Evolutionary conservation across 2,797 vertebrate genomes (phyloP).

Genomic region (Champsocephalus esox): DNA sequence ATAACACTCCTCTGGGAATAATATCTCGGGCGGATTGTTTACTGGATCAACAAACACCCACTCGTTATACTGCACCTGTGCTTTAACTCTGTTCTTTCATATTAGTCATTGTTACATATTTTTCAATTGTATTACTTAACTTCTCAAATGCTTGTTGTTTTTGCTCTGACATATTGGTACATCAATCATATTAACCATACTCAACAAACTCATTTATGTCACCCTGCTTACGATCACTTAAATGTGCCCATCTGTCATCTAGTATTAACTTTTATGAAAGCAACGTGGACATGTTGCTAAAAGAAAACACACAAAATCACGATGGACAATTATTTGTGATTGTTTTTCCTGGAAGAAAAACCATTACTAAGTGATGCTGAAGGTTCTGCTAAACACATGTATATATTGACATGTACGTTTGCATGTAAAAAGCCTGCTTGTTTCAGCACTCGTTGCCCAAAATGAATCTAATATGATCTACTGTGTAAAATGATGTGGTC

Average conservation of each 20-base stretch:
- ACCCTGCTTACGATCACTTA: constrained; percentile 15
- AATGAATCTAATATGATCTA: no score
- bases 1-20: constrained; percentile 49
- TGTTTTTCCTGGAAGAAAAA: not conserved
- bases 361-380: not conserved
- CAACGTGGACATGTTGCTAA: not conserved
- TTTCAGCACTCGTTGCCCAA: no score
- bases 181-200: constrained; percentile 6
- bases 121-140: not conserved
- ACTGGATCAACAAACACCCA: constrained; percentile 34
- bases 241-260: constrained; percentile 6
- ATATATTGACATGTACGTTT: not conserved
- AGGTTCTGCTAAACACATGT: not conserved
- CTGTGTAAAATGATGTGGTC: no score
- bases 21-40: constrained; percentile 30
- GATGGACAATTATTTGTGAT: not conserved
- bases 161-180: not conserved
- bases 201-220: constrained; percentile 9
- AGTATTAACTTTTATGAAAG: constrained; percentile 30
- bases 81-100: not conserved
- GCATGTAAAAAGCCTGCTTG: not conserved
- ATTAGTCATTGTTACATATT: no score
- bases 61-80: constrained; percentile 23
- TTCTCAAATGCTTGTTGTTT: not conserved
- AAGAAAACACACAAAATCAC: not conserved